Percentiles rank a stretch among this genome's conserved stretches.
phyloP scores from a whole-genome alignment of 1,140 invertebrate species.

The Scaptomyza graminum region DNA sequence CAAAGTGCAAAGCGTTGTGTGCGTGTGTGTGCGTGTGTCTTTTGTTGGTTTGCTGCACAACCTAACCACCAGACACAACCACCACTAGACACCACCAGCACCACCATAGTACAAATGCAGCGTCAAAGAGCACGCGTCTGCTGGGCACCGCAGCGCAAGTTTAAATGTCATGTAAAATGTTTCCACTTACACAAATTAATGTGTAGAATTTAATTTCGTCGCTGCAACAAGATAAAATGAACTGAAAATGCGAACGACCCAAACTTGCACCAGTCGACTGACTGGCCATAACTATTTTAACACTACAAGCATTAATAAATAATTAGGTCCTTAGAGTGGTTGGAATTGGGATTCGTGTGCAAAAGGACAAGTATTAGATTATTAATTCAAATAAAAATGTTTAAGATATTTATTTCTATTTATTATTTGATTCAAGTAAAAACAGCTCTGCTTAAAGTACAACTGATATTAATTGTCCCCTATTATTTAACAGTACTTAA shows the following conservation, averaged over 20 bases:
- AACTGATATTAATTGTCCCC: not conserved
- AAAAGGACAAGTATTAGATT: not conserved
- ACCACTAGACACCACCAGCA: constrained; percentile 19
- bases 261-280: not conserved
- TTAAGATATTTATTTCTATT: too few species aligned
- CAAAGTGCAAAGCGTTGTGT: constrained; percentile 73
- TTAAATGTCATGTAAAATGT: constrained; percentile 82
- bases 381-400: too few species aligned
- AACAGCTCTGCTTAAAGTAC: not conserved
- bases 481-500: not conserved
- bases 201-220: constrained; percentile 77
- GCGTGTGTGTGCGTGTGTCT: constrained; percentile 36
- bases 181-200: constrained; percentile 83
- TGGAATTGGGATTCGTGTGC: not conserved
- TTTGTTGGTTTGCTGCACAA: constrained; percentile 43
- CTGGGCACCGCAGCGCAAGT: constrained; percentile 56
- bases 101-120: constrained; percentile 28
- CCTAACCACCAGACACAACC: constrained; percentile 32
- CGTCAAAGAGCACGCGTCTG: constrained; percentile 51
- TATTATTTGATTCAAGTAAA: too few species aligned
- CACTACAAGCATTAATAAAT: constrained; percentile 13
- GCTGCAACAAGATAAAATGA: constrained; percentile 40
- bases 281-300: constrained; percentile 16
- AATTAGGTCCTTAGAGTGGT: not conserved
- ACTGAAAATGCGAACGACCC: not conserved